Base-by-base conservation (phyloP, 2,113 vertebrate genomes). In the Oreochromis aureus region DNA sequence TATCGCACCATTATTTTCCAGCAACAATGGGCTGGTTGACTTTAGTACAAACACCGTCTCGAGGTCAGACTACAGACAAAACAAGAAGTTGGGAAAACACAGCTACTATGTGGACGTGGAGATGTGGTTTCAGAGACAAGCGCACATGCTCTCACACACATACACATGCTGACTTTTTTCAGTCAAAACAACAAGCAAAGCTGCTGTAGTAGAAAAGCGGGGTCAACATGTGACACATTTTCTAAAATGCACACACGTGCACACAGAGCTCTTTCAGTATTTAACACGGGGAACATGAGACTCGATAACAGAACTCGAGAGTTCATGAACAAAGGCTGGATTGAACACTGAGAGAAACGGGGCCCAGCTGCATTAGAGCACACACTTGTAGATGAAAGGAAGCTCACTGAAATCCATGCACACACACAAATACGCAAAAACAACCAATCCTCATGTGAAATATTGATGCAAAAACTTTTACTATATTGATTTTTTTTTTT, bases 61-160 rank as follows among this genome's bases (percentile, higher is more conserved):
- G 18, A 92, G 89, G 87, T 88, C 85, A 69, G 24, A 66, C 71
- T 13, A 63, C 16, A 95, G 93, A 91, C 92, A 91, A 94, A 95
- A 95, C 95, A 94, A 94, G 84, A 89, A 89, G 87, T 79, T 85
- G 83, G 66, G 55, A 92, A 94, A 91, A 90, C 84, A 83, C 85
- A 56, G 81, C 81, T 91, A 81, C 84, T 87, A 46, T 16, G 56
- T 59, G 85, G 87, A 91, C 59, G 51, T 12, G 51, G 51, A 48
- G 22, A 79, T 84, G 41, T 66, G 82, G 69, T 92, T 87, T 86
- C 82, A 87, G 88, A 86, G 89, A 59, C 91, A 86, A 41, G 12
- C 7, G 11, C 84, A 87, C 81, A 36, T n/a, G 13, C 66, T 48
- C 36, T 63, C 80, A 5, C 46, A 73, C 61, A 82, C 81, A 59